These are phyloP conservation scores for Allophyes oxyacanthae DNA, from an alignment of 2,888 invertebrate species.

Conservation along the genomic window DNA sequence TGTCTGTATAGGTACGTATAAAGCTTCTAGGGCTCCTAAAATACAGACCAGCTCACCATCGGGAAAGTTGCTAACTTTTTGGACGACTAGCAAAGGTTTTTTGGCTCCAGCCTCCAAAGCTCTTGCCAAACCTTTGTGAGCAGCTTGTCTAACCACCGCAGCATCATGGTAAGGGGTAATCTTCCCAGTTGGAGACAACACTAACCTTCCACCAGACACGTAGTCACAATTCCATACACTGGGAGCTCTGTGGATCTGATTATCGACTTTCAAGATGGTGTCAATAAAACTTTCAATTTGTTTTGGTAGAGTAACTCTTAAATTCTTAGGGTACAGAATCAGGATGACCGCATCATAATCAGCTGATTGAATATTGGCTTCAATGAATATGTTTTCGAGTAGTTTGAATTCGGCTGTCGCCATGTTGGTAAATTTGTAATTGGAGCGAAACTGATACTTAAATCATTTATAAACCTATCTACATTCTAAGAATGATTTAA, in stretches of 20 bases:
- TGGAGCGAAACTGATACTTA: constrained; percentile 23
- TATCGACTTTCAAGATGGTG: constrained; percentile 73
- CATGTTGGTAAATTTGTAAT: constrained; percentile 9
- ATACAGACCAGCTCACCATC: constrained; percentile 94
- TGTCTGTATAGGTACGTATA: constrained; percentile 95
- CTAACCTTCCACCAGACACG: constrained; percentile 90
- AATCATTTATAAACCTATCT: too few species aligned
- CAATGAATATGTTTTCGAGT: constrained; percentile 82
- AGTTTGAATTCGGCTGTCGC: constrained; percentile 67
- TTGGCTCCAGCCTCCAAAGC: constrained; percentile 95
- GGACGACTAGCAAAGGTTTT: constrained; percentile 93
- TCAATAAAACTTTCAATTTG: constrained; percentile 77
- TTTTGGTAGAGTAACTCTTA: constrained; percentile 79
- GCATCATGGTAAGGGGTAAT: constrained; percentile 90
- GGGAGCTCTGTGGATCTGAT: constrained; percentile 81
- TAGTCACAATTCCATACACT: constrained; percentile 90
- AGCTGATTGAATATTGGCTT: constrained; percentile 78
- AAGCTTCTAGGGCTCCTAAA: constrained; percentile 95
- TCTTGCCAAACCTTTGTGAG: constrained; percentile 93
- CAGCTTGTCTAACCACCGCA: constrained; percentile 90
- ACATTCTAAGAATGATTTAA: too few species aligned
- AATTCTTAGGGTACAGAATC: constrained; percentile 87
- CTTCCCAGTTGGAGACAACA: constrained; percentile 94
- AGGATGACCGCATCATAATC: constrained; percentile 91
- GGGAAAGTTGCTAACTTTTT: constrained; percentile 91